Evolutionary conservation across 2,888 invertebrate genomes (phyloP).

Genomic region (Stenotaenia linearis): DNA sequence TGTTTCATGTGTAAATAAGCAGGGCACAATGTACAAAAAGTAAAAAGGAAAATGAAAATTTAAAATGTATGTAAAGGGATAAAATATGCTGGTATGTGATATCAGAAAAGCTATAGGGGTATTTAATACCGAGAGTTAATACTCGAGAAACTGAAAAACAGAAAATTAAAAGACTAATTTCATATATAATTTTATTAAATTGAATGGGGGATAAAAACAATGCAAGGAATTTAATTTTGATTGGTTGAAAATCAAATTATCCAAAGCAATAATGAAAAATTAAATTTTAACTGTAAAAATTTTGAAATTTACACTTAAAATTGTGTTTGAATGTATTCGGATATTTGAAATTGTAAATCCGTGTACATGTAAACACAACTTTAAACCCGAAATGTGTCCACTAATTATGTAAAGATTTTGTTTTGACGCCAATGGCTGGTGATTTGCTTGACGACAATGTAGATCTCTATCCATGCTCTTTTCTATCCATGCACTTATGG

Average conservation of each 20-base stretch:
- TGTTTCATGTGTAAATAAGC: neutral
- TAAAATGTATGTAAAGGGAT: neutral
- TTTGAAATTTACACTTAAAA: too few species aligned
- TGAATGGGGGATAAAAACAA: neutral
- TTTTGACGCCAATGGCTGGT: neutral
- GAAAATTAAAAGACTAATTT: neutral
- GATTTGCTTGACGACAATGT: neutral
- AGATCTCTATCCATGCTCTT: constrained; percentile 22
- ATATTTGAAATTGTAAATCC: too few species aligned
- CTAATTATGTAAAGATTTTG: neutral
- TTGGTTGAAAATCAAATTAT: neutral
- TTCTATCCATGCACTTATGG: constrained; percentile 28
- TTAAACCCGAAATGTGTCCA: neutral
- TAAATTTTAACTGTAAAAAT: too few species aligned
- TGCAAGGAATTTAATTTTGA: neutral
- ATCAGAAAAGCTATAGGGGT: neutral
- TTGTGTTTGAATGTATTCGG: too few species aligned
- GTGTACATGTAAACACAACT: neutral
- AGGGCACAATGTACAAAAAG: neutral
- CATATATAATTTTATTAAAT: neutral
- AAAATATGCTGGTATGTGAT: neutral
- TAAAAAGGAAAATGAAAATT: neutral
- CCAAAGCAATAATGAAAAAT: neutral
- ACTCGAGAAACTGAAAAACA: neutral
- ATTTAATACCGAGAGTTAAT: constrained; percentile 8